Percentiles rank a stretch among this genome's conserved stretches.
These are phyloP conservation scores for Felis chaus DNA, from an alignment of 2,113 vertebrate species.

Conservation along the genomic window DNA sequence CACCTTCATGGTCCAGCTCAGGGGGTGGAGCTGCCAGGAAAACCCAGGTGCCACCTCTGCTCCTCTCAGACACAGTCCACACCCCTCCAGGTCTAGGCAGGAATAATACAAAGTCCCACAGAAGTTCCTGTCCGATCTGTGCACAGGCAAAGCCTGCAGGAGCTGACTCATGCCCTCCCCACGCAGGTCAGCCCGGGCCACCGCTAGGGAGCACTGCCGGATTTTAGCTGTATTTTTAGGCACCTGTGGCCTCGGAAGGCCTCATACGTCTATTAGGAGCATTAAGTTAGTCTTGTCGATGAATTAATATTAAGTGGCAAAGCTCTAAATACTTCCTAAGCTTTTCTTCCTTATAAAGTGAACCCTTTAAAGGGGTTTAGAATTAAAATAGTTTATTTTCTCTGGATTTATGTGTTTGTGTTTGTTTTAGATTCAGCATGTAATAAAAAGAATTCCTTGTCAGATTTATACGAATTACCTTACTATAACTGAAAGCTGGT, in stretches of 20 bases:
- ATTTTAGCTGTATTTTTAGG: not conserved
- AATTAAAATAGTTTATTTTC: not conserved
- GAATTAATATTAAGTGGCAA: not conserved
- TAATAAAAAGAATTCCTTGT: not conserved
- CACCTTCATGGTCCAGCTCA: accelerated
- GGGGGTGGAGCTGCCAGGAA: not conserved
- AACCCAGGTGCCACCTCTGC: not conserved
- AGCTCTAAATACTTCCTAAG: not conserved
- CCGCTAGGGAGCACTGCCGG: accelerated
- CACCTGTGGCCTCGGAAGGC: not conserved
- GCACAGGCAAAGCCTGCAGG: too few relatives aligned
- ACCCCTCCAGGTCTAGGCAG: accelerated
- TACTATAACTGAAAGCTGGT: not conserved
- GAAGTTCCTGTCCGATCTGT: accelerated
- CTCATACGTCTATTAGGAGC: not conserved
- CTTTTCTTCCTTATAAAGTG: not conserved
- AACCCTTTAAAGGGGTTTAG: not conserved
- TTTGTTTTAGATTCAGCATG: not conserved
- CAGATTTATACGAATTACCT: not conserved
- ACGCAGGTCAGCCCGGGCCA: accelerated
- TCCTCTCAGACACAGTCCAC: not conserved
- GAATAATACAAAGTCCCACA: accelerated
- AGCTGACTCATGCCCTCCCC: not conserved
- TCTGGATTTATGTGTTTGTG: not conserved
- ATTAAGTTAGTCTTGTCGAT: not conserved